Evolutionary conservation across 2,888 invertebrate species (phyloP).

Genomic region (Ormyrus pomaceus): DNA sequence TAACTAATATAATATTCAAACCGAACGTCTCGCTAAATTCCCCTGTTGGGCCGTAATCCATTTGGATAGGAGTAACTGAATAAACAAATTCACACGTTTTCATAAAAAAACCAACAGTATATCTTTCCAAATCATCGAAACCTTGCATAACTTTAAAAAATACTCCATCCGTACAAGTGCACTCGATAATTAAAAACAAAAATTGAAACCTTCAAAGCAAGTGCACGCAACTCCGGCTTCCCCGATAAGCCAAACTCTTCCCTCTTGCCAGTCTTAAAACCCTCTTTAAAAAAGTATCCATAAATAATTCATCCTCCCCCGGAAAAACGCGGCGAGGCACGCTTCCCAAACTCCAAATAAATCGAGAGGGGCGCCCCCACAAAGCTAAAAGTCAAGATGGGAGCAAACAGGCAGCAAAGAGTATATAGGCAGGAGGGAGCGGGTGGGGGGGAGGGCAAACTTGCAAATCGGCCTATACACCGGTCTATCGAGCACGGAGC

Average conservation of each 20-base stretch:
- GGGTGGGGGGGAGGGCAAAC: constrained; percentile 13
- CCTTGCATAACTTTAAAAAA: too few relatives aligned
- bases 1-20: constrained; percentile 39
- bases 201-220: too few relatives aligned
- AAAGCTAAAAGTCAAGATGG: not conserved
- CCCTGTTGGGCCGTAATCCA: too few relatives aligned
- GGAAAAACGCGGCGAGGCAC: not conserved
- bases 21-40: not conserved
- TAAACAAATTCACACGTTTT: too few relatives aligned
- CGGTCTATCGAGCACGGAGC: constrained; percentile 30
- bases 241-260: not conserved
- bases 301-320: too few relatives aligned
- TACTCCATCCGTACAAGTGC: too few relatives aligned
- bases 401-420: not conserved
- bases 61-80: too few relatives aligned
- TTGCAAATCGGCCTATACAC: constrained; percentile 54
- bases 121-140: too few relatives aligned
- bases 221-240: too few relatives aligned
- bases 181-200: too few relatives aligned
- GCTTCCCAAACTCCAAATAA: constrained; percentile 8
- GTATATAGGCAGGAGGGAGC: not conserved
- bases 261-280: not conserved
- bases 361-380: constrained; percentile 1
- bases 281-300: too few relatives aligned
- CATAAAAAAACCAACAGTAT: too few relatives aligned